These are phyloP conservation scores for Macrophya annulata DNA, from an alignment of 2,888 invertebrate species.

Conservation along the genomic window DNA sequence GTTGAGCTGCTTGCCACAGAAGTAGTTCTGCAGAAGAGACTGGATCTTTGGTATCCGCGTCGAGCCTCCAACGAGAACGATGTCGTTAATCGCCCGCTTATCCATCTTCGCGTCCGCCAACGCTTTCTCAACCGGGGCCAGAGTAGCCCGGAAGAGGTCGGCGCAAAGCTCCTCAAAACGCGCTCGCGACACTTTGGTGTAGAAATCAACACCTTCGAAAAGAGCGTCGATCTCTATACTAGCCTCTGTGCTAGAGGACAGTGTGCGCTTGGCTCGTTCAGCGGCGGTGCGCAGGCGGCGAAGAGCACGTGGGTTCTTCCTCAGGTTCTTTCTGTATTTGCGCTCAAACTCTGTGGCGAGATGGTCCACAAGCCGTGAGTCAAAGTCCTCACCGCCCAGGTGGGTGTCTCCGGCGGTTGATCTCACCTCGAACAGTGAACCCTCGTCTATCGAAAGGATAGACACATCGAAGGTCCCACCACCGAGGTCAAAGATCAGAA, in stretches of 20 bases:
- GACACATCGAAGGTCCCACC: slow-evolving; percentile 93
- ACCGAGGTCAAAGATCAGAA: slow-evolving; percentile 85
- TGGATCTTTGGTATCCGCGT: slow-evolving; percentile 85
- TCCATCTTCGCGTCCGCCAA: slow-evolving; percentile 90
- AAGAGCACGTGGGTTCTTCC: too few species aligned
- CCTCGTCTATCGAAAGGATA: slow-evolving; percentile 90
- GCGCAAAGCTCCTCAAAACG: slow-evolving; percentile 89
- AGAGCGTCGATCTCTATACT: slow-evolving; percentile 89
- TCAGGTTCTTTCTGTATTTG: slow-evolving; percentile 75
- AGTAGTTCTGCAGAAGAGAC: slow-evolving; percentile 84
- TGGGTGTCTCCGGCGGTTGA: slow-evolving; percentile 93
- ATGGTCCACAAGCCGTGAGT: slow-evolving; percentile 85
- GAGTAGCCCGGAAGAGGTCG: slow-evolving; percentile 87
- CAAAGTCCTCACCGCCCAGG: slow-evolving; percentile 82
- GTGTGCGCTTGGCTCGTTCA: too few species aligned
- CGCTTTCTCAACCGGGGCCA: slow-evolving; percentile 90
- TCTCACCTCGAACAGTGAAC: slow-evolving; percentile 88
- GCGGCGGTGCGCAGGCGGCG: too few species aligned
- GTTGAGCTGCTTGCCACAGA: slow-evolving; percentile 91
- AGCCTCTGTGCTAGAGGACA: slow-evolving; percentile 86
- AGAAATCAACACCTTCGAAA: slow-evolving; percentile 88
- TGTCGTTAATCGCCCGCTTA: slow-evolving; percentile 88
- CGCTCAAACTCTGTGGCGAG: slow-evolving; percentile 81
- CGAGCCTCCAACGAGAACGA: slow-evolving; percentile 91
- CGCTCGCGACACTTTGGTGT: slow-evolving; percentile 87